Evolutionary conservation across 2,113 vertebrate species (phyloP).

Genomic region (Gulo gulo): DNA sequence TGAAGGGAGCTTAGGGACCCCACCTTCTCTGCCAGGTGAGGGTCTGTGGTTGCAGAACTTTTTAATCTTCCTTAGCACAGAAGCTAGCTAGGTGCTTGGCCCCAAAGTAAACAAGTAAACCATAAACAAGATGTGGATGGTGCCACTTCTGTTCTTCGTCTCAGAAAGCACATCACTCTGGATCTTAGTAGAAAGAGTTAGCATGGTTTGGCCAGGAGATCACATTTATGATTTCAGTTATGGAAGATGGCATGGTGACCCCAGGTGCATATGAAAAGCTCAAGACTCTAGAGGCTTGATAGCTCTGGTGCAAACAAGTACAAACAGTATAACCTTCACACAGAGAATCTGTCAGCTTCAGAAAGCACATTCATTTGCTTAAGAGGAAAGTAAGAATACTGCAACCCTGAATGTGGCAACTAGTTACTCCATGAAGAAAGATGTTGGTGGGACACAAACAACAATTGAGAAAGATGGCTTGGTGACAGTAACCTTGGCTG

Average conservation of each 20-base stretch:
- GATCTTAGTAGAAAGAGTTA: conserved; percentile 73
- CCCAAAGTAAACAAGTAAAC: neutral
- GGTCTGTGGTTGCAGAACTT: neutral
- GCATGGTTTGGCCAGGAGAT: conserved; percentile 64
- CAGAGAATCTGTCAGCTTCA: conserved; percentile 57
- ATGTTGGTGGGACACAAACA: conserved; percentile 36
- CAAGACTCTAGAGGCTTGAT: conserved; percentile 15
- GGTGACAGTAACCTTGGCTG: conserved; percentile 76
- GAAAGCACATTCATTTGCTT: neutral
- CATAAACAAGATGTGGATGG: conserved; percentile 70
- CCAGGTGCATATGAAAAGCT: neutral
- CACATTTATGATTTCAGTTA: conserved; percentile 30
- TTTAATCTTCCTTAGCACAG: neutral
- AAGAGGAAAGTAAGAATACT: neutral
- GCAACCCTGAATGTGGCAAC: neutral
- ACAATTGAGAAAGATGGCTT: conserved; percentile 72
- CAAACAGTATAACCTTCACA: neutral
- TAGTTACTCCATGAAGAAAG: neutral
- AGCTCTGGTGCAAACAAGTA: conserved; percentile 51
- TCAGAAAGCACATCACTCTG: conserved; percentile 60
- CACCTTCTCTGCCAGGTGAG: neutral
- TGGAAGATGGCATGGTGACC: neutral
- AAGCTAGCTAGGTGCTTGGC: neutral
- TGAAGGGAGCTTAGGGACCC: conserved; percentile 32
- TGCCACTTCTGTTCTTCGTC: conserved; percentile 67